Evolutionary conservation across 1,140 invertebrate species (phyloP), one percentile per base, ranked within the genome.

Genomic region (Drosophila pachea): DNA sequence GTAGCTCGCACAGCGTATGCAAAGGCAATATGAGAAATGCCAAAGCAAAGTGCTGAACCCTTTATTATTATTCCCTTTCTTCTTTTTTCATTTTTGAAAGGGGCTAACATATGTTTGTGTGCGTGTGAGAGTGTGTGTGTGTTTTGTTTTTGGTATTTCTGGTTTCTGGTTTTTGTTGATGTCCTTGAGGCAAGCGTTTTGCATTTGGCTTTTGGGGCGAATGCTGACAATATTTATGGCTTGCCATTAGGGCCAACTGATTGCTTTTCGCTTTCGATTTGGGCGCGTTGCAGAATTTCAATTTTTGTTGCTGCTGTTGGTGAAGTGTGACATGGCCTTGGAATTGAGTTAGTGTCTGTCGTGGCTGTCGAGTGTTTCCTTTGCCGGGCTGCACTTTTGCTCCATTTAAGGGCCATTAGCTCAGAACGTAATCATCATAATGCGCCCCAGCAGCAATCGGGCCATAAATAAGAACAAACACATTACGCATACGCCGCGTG

Each of bases 191-290:
- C 38, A 49, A 48, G 42, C 63, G 31, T 61, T 47, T 72, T 68
- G 60, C 64, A 61, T 68, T 42, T 48, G 35, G 35, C 6, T 43
- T 43, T 16, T 43, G 40, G 22, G 42, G 16, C 31, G 16, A 9
- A 65, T 42, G 47, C 60, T 86, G 73, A 76, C 73, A 86, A 86
- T 77, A 86, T 86, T 86, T 86, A 86, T 86, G 82, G 68, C 59
- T 79, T 86, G 74, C 81, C 74, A 86, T 86, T 86, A 86, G 81
- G 63, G 76, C 45, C 70, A 86, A 77, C 82, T 86, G 81, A 86
- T 86, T 86, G 81, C 73, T 81, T 84, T 83, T 84, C 81, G 81
- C 81, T 84, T 84, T 83, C 78, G 67, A 77, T 82, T 71, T 56
- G 53, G 38, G 35, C 42, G 36, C 35, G 32, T 14, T 40, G 40